Conservation (phyloP, 2,797 vertebrate species). For the Geotria australis region DNA sequence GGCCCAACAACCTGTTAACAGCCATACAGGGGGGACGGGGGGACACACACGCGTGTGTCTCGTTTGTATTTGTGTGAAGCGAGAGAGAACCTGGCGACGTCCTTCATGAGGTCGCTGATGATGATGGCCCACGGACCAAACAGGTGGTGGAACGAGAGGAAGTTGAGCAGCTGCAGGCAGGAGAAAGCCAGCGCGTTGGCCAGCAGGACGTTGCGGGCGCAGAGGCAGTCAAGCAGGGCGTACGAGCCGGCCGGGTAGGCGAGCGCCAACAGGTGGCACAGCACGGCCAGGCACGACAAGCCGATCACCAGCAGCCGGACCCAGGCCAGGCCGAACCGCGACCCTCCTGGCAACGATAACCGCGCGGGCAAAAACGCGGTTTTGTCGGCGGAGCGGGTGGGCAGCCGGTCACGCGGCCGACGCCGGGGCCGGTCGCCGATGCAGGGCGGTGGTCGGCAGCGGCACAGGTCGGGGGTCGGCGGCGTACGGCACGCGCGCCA, state of each 20-base stretch:
- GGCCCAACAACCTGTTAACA: no score
- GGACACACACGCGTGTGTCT: no score
- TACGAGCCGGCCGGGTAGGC: constrained; percentile 2
- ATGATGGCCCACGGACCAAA: constrained; percentile 16
- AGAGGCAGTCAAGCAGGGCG: constrained; percentile 7
- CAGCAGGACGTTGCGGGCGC: constrained; percentile 10
- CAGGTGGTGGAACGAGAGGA: constrained; percentile 14
- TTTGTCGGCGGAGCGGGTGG: no score
- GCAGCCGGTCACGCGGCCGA: no score
- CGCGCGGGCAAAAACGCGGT: no score
- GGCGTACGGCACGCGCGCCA: no score
- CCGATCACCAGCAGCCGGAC: constrained; percentile 10
- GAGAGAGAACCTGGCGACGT: constrained; percentile 7
- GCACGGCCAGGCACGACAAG: constrained; percentile 8
- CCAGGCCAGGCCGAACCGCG: constrained; percentile 9
- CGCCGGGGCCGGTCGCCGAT: no score
- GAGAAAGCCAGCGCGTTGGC: constrained; percentile 11
- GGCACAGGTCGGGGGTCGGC: no score
- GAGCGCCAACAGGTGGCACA: constrained; percentile 11
- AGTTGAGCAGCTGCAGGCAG: constrained; percentile 14
- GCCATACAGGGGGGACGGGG: no score
- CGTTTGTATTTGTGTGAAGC: no score
- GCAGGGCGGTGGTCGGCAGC: no score
- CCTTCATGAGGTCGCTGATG: constrained; percentile 14
- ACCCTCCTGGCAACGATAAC: constrained; percentile 4